These are phyloP conservation scores for Perccottus glenii DNA, from an alignment of 2,113 vertebrate genomes.

Conservation along the genomic window DNA sequence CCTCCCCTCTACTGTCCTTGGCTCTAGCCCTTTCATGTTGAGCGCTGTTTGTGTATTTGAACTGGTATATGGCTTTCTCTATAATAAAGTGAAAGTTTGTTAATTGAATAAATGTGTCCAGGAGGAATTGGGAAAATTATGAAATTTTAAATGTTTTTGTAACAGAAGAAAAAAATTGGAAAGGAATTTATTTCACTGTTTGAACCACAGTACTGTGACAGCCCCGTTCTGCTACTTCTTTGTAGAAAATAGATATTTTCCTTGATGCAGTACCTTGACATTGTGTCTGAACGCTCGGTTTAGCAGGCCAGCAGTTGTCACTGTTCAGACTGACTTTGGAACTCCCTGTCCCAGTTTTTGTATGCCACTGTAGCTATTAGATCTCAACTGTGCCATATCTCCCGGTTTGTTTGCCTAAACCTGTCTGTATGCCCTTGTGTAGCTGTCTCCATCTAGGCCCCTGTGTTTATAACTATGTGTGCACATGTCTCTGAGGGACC, in stretches of 20 bases:
- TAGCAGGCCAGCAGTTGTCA: neutral
- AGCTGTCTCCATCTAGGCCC: too few relatives aligned
- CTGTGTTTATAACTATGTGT: neutral
- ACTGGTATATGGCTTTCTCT: neutral
- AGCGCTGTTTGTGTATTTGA: slow-evolving; percentile 2
- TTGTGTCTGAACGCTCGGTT: neutral
- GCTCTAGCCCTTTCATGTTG: neutral
- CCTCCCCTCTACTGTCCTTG: neutral
- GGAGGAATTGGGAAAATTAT: too few relatives aligned
- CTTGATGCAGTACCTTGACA: neutral
- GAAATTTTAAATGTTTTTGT: neutral
- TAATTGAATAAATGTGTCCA: neutral
- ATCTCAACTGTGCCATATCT: neutral
- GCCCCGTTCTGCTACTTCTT: neutral
- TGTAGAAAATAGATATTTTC: neutral
- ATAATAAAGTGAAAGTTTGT: neutral
- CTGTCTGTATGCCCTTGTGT: neutral
- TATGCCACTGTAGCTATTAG: neutral
- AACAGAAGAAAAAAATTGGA: neutral
- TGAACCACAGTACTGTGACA: neutral
- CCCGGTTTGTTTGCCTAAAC: slow-evolving; percentile 4
- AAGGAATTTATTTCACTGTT: neutral
- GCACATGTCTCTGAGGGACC: neutral
- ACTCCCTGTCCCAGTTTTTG: neutral
- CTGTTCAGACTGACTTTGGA: neutral